These are phyloP conservation scores for Hippocampus guttulatus DNA, from an alignment of 2,113 vertebrate species.

Conservation along the genomic window DNA sequence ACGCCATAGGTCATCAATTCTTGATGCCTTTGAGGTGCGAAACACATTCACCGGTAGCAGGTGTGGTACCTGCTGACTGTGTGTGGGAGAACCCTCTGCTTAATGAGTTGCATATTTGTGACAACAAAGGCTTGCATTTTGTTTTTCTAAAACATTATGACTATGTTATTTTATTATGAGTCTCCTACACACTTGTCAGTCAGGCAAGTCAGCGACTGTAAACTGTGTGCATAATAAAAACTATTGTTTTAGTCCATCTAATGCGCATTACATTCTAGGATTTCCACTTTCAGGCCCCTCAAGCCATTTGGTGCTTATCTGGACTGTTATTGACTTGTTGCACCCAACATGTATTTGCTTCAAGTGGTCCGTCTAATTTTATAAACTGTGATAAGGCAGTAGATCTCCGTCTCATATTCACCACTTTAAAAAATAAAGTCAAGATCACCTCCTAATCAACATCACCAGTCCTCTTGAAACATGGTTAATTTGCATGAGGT, in stretches of 20 bases:
- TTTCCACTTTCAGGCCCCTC: not conserved
- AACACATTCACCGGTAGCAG: slow-evolving; percentile 34
- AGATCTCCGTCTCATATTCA: not conserved
- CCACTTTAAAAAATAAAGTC: not conserved
- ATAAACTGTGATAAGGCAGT: not conserved
- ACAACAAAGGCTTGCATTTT: slow-evolving; percentile 1
- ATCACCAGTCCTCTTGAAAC: not conserved
- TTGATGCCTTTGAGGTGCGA: slow-evolving; percentile 43
- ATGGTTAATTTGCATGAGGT: not conserved
- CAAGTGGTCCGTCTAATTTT: not conserved
- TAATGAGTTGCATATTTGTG: slow-evolving; percentile 10
- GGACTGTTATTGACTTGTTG: not conserved
- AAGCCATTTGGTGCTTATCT: not conserved
- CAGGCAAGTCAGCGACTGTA: too few species aligned
- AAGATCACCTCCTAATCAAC: not conserved
- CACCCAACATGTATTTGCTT: not conserved
- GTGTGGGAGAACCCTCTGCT: not conserved
- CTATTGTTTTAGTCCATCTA: too few species aligned
- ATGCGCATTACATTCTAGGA: not conserved
- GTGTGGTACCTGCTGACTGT: slow-evolving; percentile 15
- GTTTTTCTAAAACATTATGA: too few species aligned
- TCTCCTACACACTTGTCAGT: too few species aligned
- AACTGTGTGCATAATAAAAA: too few species aligned
- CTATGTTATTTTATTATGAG: not conserved
- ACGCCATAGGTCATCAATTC: slow-evolving; percentile 62